Evolutionary conservation across 2,113 vertebrate species (phyloP), one percentile per base, ranked within the genome.

Genomic region (Rhipidura dahli): DNA sequence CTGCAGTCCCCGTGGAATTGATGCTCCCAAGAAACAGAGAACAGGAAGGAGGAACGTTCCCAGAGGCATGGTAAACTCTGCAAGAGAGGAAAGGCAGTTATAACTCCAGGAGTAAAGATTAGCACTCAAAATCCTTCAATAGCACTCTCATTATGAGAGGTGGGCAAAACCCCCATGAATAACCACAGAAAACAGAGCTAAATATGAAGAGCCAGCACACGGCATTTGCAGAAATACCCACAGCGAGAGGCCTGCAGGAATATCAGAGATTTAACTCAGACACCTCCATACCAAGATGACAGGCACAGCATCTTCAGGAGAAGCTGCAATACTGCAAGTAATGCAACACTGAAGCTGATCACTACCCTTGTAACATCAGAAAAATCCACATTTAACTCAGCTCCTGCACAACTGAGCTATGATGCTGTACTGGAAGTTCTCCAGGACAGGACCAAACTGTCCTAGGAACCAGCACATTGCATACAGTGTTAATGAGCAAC

Each of bases 61-160:
- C 85, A 98, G 97, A 97, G 98, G 98, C 99, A 99, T 99, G 98
- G 98, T 98, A 97, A 99, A 98, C 98, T 98, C 99, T 99, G 96
- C 86, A 93, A 96, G 30, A 95, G 42, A 96, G 12, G 47, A 96
- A 83, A 91, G 54, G 68, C 40, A 65, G 64, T 96, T 97, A 57
- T 3, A 87, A 90, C 44, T 83, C 68, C 26, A 26, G 24, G 31
- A 94, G 13, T 11, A 56, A 84, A 92, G 66, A 86, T 54, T 50
- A 72, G 65, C 45, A 77, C 12, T 65, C 61, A 87, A 68, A 94
- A 78, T 59, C 50, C 63, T 90, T 77, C 65, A 79, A 35, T 0
- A 75, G 20, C 31, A 91, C 51, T 75, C 49, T 68, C 64, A 49
- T 11, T 47, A 60, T 6, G 15, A 83, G 57, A 80, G n/a, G 35